Evolutionary conservation across 2,888 invertebrate genomes (phyloP).

Genomic region (Villa cingulata): DNA sequence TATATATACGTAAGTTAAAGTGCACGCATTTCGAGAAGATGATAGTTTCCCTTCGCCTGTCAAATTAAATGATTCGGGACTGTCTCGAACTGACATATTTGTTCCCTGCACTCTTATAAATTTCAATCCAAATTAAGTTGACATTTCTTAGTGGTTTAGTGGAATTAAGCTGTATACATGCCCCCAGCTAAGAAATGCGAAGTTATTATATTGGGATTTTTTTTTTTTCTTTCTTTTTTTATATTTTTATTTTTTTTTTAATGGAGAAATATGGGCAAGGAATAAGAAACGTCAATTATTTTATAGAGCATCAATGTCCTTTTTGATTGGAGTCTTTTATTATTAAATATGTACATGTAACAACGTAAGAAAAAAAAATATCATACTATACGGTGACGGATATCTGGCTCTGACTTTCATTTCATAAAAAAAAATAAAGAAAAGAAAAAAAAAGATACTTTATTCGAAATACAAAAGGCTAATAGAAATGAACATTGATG

Average conservation of each 20-base stretch:
- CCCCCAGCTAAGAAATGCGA: slow-evolving; percentile 3
- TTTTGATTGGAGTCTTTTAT: not conserved
- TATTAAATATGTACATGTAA: no score
- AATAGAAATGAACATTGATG: no score
- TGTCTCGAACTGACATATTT: slow-evolving; percentile 21
- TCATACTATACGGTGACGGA: not conserved
- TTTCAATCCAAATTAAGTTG: slow-evolving; percentile 23
- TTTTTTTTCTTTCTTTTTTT: not conserved
- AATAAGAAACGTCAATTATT: slow-evolving; percentile 21
- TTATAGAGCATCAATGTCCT: slow-evolving; percentile 13
- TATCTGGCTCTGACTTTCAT: not conserved
- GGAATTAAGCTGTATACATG: slow-evolving; percentile 20
- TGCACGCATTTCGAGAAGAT: slow-evolving; percentile 1
- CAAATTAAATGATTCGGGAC: slow-evolving; percentile 22
- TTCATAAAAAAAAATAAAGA: not conserved
- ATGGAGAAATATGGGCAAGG: slow-evolving; percentile 19
- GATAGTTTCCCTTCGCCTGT: slow-evolving; percentile 13
- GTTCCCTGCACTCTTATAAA: slow-evolving; percentile 20
- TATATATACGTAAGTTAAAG: not conserved
- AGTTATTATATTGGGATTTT: not conserved
- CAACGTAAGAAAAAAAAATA: no score
- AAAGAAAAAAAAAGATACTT: no score
- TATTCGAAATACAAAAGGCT: no score
- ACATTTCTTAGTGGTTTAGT: slow-evolving; percentile 17
- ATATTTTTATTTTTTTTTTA: not conserved